These are phyloP conservation scores for Umimayanthus kanabou DNA, from an alignment of 92 coral and sea anemone species.

Conservation along the genomic window DNA sequence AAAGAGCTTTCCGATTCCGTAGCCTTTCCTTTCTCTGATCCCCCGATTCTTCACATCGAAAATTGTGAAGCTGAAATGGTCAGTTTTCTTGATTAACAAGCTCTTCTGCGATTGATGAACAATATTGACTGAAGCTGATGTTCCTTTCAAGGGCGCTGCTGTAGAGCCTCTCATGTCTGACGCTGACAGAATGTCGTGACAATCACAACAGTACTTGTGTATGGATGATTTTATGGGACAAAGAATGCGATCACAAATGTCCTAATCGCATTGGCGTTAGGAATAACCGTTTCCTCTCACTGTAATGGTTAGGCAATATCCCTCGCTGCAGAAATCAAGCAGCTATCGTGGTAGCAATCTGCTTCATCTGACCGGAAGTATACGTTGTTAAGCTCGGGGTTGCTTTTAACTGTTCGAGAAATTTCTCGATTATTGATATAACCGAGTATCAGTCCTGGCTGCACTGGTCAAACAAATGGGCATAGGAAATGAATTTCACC, in stretches of 20 bases:
- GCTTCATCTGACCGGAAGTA: slow-evolving; percentile 45
- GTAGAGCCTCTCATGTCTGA: slow-evolving; percentile 24
- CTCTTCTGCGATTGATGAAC: slow-evolving; percentile 9
- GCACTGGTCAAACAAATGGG: slow-evolving; percentile 37
- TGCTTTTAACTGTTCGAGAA: slow-evolving; percentile 8
- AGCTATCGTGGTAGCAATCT: slow-evolving; percentile 36
- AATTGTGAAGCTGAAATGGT: too few relatives aligned
- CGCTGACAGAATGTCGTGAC: neutral
- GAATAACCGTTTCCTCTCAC: slow-evolving; percentile 48
- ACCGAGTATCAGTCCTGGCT: slow-evolving; percentile 38
- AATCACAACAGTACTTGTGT: slow-evolving; percentile 36
- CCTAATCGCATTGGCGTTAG: slow-evolving; percentile 48
- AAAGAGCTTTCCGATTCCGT: slow-evolving; percentile 33
- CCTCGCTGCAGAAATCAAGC: slow-evolving; percentile 20
- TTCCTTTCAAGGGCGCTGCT: neutral
- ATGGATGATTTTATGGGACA: slow-evolving; percentile 46
- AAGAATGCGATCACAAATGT: slow-evolving; percentile 49
- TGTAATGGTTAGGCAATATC: slow-evolving; percentile 31
- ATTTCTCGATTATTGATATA: slow-evolving; percentile 15
- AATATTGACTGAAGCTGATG: slow-evolving; percentile 1
- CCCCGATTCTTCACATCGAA: neutral
- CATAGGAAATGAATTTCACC: slow-evolving; percentile 30
- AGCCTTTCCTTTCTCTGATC: neutral
- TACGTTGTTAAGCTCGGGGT: slow-evolving; percentile 14
- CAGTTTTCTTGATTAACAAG: too few relatives aligned